A percentile compares a stretch with the other conserved stretches of the same genome.
Evolutionary conservation across 1,140 invertebrate species (phyloP).

Genomic region (Ditylenchus dipsaci): DNA sequence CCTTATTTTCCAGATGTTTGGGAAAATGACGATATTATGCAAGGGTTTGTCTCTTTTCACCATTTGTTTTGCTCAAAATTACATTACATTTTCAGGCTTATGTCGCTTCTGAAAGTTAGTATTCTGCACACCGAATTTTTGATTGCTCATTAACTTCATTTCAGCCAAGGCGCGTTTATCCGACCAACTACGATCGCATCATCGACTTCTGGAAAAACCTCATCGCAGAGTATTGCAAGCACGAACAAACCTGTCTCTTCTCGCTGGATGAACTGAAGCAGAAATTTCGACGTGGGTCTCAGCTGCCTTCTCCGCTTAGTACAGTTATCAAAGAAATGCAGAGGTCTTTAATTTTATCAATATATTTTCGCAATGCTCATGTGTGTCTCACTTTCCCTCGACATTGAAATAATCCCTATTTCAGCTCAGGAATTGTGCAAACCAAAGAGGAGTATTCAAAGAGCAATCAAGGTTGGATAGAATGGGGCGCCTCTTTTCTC

Average conservation of each 20-base stretch:
- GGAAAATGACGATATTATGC: constrained; percentile 47
- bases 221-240: constrained; percentile 44
- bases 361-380: background rate
- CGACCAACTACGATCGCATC: constrained; percentile 49
- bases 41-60: constrained; percentile 22
- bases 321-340: constrained; percentile 44
- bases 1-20: constrained; percentile 45
- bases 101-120: constrained; percentile 13
- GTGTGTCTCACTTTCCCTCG: too few species aligned
- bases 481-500: constrained; percentile 38
- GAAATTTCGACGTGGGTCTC: constrained; percentile 47
- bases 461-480: constrained; percentile 38
- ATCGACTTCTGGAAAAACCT: constrained; percentile 45
- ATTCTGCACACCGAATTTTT: constrained; percentile 2
- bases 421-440: constrained; percentile 28
- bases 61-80: constrained; percentile 41
- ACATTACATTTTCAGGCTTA: background rate
- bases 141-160: background rate
- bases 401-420: too few species aligned
- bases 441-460: constrained; percentile 29
- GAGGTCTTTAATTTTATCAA: constrained; percentile 13
- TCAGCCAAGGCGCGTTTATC: constrained; percentile 46
- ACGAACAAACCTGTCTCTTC: constrained; percentile 49
- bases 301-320: constrained; percentile 41
- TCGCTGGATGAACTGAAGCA: constrained; percentile 40